Conservation (phyloP, 1,140 invertebrate genomes). For the Whitmania pigra region DNA sequence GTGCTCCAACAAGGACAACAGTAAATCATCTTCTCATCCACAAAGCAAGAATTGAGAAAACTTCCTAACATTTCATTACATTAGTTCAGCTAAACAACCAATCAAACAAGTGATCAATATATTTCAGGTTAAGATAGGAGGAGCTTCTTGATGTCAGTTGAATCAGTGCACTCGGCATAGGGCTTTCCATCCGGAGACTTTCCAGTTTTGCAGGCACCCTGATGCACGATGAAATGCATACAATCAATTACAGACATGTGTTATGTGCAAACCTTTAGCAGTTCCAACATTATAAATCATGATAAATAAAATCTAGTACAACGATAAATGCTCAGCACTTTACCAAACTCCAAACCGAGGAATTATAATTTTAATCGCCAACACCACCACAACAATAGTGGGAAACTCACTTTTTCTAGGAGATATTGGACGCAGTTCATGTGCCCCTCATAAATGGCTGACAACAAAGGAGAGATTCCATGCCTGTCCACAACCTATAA, state of each 20-base stretch:
- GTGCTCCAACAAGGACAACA: no score
- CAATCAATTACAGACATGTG: neutral
- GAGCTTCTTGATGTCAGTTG: slow-evolving; percentile 72
- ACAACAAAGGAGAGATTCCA: slow-evolving; percentile 76
- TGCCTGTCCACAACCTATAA: slow-evolving; percentile 72
- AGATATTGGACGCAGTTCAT: slow-evolving; percentile 75
- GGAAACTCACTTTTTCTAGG: slow-evolving; percentile 58
- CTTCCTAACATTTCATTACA: no score
- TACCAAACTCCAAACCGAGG: neutral
- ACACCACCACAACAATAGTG: no score
- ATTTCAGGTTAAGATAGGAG: slow-evolving; percentile 34
- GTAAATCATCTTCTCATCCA: no score
- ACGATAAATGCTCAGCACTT: no score
- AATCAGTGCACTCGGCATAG: slow-evolving; percentile 77
- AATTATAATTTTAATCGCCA: neutral
- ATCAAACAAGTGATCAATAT: no score
- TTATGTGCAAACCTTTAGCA: neutral
- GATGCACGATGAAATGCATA: slow-evolving; percentile 30
- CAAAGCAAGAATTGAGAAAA: no score
- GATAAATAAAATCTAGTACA: neutral
- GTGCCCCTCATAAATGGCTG: slow-evolving; percentile 91
- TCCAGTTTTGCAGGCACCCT: slow-evolving; percentile 71
- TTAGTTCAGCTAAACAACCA: no score
- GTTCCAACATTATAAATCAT: neutral
- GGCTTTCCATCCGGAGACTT: slow-evolving; percentile 69